Evolutionary conservation across 92 coral and sea anemone species (phyloP), one percentile per base, ranked within the genome.

Genomic region (Palythoa grandiflora): DNA sequence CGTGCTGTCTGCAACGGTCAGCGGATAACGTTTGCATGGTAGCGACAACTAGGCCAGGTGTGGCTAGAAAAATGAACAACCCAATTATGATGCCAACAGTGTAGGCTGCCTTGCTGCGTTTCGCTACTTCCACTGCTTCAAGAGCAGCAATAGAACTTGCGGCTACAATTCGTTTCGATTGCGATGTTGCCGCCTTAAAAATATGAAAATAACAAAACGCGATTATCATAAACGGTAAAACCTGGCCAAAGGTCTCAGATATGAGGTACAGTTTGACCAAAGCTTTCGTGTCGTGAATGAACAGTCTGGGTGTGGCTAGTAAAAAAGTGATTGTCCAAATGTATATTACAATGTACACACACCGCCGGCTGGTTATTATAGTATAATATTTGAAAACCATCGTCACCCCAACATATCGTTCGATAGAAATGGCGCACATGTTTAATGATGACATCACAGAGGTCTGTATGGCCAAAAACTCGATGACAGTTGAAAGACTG

Each of bases 191-290:
- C 73, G 73, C 84, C 73, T 52, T 79, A 11, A 79, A 79, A 38
- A 79, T 79, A 61, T 40, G 84, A 61, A 79, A 79, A 79, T 79
- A 79, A 38, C 84, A 79, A 79, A 79, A 79, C 73, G 84, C 84
- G 73, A 79, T 79, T 79, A 79, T 79, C 54, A 79, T n/a, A 40
- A 79, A 79, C 51, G 84, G 84, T 9, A 79, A 44, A 79, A 79
- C 57, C 16, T 79, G 84, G 9, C 84, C 84, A 19, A 79, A 4
- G 14, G 84, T 79, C 84, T 60, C 73, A 38, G 84, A 59, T 2
- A 44, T 50, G 19, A 79, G 38, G 55, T 79, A 79, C 2, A 79
- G 84, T 19, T 60, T 79, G 28, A 79, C 84, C n/a, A 79, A 71
- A 5, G 38, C 57, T 7, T 44, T 40, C 38, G 84, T 59, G 13